Conservation (phyloP, 53 echinoderm and acorn worm genomes). For the Holothuria scabra region DNA sequence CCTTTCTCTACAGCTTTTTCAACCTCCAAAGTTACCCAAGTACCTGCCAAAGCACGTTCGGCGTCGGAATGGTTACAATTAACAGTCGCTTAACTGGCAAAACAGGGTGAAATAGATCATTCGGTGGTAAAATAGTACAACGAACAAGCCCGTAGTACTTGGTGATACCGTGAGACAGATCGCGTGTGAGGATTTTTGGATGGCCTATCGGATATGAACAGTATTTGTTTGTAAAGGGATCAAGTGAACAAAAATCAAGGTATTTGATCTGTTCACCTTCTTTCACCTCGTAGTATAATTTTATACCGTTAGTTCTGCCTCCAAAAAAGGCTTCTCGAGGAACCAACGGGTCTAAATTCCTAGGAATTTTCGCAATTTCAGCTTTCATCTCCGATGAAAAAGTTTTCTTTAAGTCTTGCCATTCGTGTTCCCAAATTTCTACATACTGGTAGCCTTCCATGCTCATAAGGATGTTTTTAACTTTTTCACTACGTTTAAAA, state of each 20-base stretch:
- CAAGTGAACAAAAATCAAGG: slow-evolving; percentile 63
- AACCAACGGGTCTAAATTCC: background rate
- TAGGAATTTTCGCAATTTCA: background rate
- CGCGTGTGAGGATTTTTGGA: slow-evolving; percentile 49
- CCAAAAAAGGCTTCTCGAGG: slow-evolving; percentile 58
- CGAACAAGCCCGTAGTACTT: slow-evolving; percentile 62
- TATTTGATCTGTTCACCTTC: slow-evolving; percentile 57
- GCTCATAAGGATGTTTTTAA: background rate
- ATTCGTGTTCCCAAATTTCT: slow-evolving; percentile 27
- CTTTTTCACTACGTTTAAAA: background rate
- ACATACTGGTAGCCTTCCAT: background rate
- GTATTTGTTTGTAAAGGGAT: slow-evolving; percentile 65
- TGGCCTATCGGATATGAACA: slow-evolving; percentile 58
- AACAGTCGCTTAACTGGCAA: slow-evolving; percentile 60
- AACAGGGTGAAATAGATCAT: slow-evolving; percentile 54
- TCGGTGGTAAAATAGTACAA: slow-evolving; percentile 57
- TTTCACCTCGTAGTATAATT: slow-evolving; percentile 9
- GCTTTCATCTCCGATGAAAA: background rate
- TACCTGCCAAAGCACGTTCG: slow-evolving; percentile 38
- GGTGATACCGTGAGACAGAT: slow-evolving; percentile 11
- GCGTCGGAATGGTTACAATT: slow-evolving; percentile 29
- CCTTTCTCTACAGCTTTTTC: slow-evolving; percentile 56
- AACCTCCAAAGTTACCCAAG: slow-evolving; percentile 62
- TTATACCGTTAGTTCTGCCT: slow-evolving; percentile 40
- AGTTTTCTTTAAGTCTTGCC: background rate